phyloP scores from a whole-genome alignment of 2,113 vertebrate species.

The Ibidorhyncha struthersii region DNA sequence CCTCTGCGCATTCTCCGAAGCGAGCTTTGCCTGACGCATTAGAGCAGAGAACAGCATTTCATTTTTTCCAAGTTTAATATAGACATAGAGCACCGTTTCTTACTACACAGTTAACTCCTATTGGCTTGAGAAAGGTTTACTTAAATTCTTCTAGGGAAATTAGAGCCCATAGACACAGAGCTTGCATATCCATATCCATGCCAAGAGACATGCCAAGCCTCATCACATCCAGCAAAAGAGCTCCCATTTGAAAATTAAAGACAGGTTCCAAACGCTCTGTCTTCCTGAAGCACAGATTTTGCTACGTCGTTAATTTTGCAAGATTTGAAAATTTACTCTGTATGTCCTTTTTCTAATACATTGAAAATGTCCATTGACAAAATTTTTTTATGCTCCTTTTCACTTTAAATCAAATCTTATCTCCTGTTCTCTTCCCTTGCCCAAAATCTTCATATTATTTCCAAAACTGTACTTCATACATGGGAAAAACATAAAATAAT shows the following conservation, averaged over 20 bases:
- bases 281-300: slow-evolving; percentile 2
- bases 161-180: background rate
- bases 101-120: background rate
- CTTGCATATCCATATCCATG: background rate
- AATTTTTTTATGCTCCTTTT: background rate
- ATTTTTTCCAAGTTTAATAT: slow-evolving; percentile 20
- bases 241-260: slow-evolving; percentile 59
- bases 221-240: slow-evolving; percentile 28
- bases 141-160: slow-evolving; percentile 52
- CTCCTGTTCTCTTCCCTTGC: background rate
- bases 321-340: background rate
- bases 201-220: slow-evolving; percentile 56
- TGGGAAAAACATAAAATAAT: background rate
- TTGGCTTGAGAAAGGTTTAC: slow-evolving; percentile 42
- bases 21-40: background rate
- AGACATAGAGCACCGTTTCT: background rate
- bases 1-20: background rate
- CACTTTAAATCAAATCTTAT: background rate
- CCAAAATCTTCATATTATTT: background rate
- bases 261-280: slow-evolving; percentile 35
- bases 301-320: background rate
- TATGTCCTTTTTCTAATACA: background rate
- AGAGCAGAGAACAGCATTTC: background rate
- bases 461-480: background rate
- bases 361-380: slow-evolving; percentile 4